These are phyloP conservation scores for Trichoplusia ni DNA, from an alignment of 1,140 invertebrate species.

Conservation along the genomic window DNA sequence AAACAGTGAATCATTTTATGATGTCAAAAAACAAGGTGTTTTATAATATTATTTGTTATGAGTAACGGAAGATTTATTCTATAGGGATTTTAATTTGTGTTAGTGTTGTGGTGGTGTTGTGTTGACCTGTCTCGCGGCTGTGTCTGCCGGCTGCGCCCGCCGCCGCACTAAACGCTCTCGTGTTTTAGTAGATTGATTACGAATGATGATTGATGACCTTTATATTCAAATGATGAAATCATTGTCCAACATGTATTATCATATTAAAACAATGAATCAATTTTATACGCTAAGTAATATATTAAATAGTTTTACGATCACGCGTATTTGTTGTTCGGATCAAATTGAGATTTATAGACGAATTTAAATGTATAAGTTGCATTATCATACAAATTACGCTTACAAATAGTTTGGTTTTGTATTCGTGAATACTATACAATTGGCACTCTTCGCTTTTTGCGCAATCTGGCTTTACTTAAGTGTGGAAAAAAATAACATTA, in stretches of 20 bases:
- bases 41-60: constrained; percentile 31
- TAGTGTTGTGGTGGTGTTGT: background rate
- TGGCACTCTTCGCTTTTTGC: background rate
- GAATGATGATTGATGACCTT: constrained; percentile 26
- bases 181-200: constrained; percentile 27
- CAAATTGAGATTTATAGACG: constrained; percentile 23
- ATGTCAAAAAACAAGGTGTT: constrained; percentile 30
- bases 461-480: background rate
- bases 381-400: background rate
- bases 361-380: background rate
- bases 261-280: constrained; percentile 34
- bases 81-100: constrained; percentile 24
- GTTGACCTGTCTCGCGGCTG: background rate
- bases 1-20: constrained; percentile 40
- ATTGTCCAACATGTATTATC: constrained; percentile 26
- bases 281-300: constrained; percentile 21
- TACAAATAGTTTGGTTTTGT: background rate
- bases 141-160: background rate
- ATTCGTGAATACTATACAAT: background rate
- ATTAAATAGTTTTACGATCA: constrained; percentile 27
- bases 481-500: background rate
- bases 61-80: constrained; percentile 27
- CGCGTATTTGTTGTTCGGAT: constrained; percentile 14
- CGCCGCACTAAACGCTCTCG: background rate
- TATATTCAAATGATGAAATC: constrained; percentile 32